A percentile compares a stretch with the other conserved stretches of the same genome.
These are phyloP conservation scores for Tribolium madens DNA, from an alignment of 1,140 invertebrate species.

Conservation along the genomic window DNA sequence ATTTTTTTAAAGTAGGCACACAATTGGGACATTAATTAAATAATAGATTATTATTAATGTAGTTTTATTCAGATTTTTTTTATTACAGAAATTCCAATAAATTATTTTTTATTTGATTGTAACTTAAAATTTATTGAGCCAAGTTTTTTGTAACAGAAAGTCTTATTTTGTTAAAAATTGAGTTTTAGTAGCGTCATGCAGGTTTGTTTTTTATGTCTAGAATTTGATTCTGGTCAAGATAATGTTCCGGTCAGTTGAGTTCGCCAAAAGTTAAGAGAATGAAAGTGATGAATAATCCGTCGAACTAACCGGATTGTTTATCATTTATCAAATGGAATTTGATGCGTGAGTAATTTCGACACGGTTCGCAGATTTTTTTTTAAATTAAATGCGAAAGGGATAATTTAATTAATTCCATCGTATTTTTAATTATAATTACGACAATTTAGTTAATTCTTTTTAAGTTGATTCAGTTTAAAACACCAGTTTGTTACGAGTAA, in stretches of 20 bases:
- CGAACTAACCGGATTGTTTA: conserved; percentile 17
- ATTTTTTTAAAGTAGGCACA: no score
- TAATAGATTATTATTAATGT: no score
- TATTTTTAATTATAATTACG: not conserved
- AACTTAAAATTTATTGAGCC: no score
- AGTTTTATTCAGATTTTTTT: no score
- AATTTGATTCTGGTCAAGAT: conserved; percentile 20
- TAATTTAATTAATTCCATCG: not conserved
- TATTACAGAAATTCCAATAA: no score
- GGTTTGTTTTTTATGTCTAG: not conserved
- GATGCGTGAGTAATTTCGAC: conserved; percentile 1
- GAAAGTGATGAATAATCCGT: conserved; percentile 28
- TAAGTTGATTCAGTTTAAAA: not conserved
- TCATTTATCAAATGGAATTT: not conserved
- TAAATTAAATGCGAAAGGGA: not conserved
- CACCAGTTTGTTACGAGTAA: not conserved
- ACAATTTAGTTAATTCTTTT: not conserved
- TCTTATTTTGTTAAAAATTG: no score
- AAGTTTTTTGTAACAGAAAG: no score
- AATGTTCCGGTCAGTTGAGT: conserved; percentile 1
- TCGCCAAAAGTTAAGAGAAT: conserved; percentile 11
- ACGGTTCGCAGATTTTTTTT: not conserved
- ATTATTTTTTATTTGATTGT: no score
- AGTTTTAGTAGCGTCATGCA: no score
- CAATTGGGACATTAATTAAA: no score